Base-by-base conservation (phyloP, 2,113 vertebrate genomes). In the Lycaon pictus region DNA sequence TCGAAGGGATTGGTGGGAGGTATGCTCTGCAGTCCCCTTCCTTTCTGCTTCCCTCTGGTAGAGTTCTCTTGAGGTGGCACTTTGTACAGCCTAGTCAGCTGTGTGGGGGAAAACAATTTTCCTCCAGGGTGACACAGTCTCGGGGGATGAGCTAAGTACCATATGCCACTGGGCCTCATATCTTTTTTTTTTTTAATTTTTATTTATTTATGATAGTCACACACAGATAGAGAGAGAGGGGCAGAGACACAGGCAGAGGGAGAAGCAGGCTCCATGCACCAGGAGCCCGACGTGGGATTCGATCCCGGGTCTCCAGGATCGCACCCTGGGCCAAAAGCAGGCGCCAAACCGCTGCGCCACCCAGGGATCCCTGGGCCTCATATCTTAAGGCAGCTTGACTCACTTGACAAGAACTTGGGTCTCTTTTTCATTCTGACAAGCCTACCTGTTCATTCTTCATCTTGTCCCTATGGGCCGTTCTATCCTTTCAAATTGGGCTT, bases 401-500 rank as follows among this genome's bases (percentile, higher is more conserved):
- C 20, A 62, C 7, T 71, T 72, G 43, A n/a, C 17, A 3, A 20
- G 25, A 76, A 22, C 23, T 55, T 62, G 48, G 53, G 72, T 88
- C 82, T 48, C 32, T 90, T 48, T 67, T 71, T 84, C 32, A 55
- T 32, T 17, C 32, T 9, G 25, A 71, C 71, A 37, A 23, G 80
- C 32, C 9, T 2, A 32, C 25, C 53, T 29, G 37, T 25, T 82
- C 48, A 43, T 79, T 80, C 89, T 84, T 81, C 20, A 43, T 12
- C 32, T 11, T 83, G 51, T 90, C 63, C 67, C 56, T 29, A 17
- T 51, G 7, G 67, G 25, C 55, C n/a, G 53, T 88, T 69, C 67
- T 87, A 74, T 87, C 43, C 53, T 93, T 95, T 74, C 37, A 32
- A 53, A 89, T 4, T 35, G 80, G 65, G 17, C 23, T 74, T 79